Conservation (phyloP, 2,888 invertebrate genomes). For the Amblyjoppa fuscipennis region DNA sequence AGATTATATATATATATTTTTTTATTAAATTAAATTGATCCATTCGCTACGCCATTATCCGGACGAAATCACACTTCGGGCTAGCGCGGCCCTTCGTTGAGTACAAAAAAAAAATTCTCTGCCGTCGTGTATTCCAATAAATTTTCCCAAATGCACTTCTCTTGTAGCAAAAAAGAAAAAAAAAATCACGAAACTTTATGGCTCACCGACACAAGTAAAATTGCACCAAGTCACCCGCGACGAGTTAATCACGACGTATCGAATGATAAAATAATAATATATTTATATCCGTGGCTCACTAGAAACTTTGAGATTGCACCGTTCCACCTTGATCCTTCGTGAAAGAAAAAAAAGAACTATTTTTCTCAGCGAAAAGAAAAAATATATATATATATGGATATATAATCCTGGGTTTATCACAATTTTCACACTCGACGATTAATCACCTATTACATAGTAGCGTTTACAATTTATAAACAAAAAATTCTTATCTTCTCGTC, state of each 20-base stretch:
- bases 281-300: constrained; percentile 53
- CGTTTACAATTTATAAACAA: not conserved
- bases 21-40: constrained; percentile 7
- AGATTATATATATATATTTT: constrained; percentile 37
- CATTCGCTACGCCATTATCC: constrained; percentile 33
- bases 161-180: not conserved
- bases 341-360: not conserved
- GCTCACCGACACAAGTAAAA: constrained; percentile 52
- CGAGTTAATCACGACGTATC: constrained; percentile 57
- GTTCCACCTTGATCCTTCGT: constrained; percentile 54
- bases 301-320: constrained; percentile 66
- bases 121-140: constrained; percentile 5
- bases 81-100: constrained; percentile 11
- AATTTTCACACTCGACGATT: constrained; percentile 12
- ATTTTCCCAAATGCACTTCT: constrained; percentile 47
- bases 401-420: constrained; percentile 45
- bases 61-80: constrained; percentile 42
- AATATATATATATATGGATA: not conserved
- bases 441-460: not conserved
- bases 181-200: constrained; percentile 56
- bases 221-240: constrained; percentile 70
- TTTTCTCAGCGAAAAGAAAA: not conserved
- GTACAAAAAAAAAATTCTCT: constrained; percentile 4
- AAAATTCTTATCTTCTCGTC: constrained; percentile 7
- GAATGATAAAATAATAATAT: constrained; percentile 32